Conservation (phyloP, 2,113 vertebrate genomes). For the Suricata suricatta region DNA sequence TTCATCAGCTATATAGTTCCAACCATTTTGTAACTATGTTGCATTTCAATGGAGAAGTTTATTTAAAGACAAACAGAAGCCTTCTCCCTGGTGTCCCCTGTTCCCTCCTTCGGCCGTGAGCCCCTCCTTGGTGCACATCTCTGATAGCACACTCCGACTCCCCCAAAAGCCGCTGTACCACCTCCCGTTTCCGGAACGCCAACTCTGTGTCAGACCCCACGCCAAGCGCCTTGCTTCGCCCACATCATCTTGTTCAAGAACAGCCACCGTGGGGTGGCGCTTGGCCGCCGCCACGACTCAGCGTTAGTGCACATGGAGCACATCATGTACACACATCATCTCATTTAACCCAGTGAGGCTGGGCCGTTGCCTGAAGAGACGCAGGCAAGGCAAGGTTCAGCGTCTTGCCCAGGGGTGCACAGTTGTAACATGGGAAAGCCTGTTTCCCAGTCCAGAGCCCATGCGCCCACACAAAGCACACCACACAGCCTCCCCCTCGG, state of each 20-base stretch:
- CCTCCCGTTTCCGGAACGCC: neutral
- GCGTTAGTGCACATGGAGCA: fast-evolving
- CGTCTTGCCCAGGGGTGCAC: neutral
- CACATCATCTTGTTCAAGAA: neutral
- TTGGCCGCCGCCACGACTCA: neutral
- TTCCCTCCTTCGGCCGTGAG: neutral
- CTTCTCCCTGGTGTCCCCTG: neutral
- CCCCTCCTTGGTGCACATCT: neutral
- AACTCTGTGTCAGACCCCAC: neutral
- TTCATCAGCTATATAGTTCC: neutral
- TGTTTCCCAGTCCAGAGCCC: neutral
- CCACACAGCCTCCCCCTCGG: neutral
- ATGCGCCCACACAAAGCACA: neutral
- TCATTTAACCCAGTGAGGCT: neutral
- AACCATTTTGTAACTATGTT: neutral
- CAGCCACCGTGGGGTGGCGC: neutral
- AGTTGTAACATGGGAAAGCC: neutral
- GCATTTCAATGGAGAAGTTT: neutral
- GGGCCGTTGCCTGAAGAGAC: neutral
- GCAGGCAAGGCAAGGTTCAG: neutral
- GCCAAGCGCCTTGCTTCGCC: neutral
- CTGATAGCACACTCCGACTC: neutral
- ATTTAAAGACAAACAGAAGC: neutral
- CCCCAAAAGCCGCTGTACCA: neutral
- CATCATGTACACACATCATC: neutral